Evolutionary conservation across 2,888 invertebrate species (phyloP).

Genomic region (Nephrocerus scutellatus): DNA sequence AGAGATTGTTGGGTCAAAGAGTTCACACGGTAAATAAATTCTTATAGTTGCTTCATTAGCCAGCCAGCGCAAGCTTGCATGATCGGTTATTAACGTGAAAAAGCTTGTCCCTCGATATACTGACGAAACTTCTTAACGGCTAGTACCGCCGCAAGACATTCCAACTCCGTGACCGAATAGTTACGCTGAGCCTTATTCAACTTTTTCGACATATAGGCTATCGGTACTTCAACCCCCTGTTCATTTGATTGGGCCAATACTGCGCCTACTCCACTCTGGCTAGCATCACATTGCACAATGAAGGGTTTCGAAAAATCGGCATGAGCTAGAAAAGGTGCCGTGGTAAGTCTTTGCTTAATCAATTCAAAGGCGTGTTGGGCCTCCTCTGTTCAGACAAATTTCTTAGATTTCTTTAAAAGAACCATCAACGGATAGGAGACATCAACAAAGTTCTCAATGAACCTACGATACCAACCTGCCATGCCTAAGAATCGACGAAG

Average conservation of each 20-base stretch:
- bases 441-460: constrained; percentile 2
- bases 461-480: constrained; percentile 4
- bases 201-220: constrained; percentile 18
- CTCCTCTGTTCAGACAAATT: background rate
- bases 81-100: no score
- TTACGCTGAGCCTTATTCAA: constrained; percentile 16
- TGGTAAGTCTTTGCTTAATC: constrained; percentile 8
- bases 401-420: background rate
- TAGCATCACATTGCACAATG: constrained; percentile 15
- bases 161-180: constrained; percentile 9
- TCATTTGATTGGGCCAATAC: constrained; percentile 13
- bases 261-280: constrained; percentile 12
- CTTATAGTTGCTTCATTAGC: no score
- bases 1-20: no score
- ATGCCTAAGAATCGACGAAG: constrained; percentile 1
- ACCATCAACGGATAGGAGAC: constrained; percentile 2
- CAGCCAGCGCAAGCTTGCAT: no score
- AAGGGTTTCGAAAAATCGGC: constrained; percentile 14
- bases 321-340: constrained; percentile 11
- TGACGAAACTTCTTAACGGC: constrained; percentile 11
- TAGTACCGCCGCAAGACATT: constrained; percentile 11
- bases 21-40: no score
- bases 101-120: constrained; percentile 14
- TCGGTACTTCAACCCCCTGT: constrained; percentile 9
- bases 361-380: constrained; percentile 7